Percentiles rank a stretch among this genome's conserved stretches.
These are phyloP conservation scores for Ptilonorhynchus violaceus DNA, from an alignment of 2,113 vertebrate genomes.

Conservation along the genomic window DNA sequence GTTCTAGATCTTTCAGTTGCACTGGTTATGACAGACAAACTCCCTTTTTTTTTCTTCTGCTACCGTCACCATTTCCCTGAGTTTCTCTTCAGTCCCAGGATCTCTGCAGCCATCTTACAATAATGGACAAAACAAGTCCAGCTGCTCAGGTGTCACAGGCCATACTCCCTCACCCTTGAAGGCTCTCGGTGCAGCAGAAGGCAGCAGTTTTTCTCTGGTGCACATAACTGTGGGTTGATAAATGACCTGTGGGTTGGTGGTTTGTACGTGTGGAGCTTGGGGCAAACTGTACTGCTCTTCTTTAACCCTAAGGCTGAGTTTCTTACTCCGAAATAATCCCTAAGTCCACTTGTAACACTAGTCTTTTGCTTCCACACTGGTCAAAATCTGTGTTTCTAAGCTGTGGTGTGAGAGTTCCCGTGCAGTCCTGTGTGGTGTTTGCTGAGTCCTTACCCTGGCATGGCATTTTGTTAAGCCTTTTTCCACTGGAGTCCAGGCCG, in stretches of 20 bases:
- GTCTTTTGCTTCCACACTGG: background rate
- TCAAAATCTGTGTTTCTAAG: background rate
- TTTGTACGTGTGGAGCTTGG: background rate
- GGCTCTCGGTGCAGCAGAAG: background rate
- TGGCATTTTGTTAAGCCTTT: background rate
- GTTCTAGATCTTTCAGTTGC: background rate
- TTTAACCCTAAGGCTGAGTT: background rate
- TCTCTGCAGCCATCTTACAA: background rate
- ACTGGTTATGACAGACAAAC: background rate
- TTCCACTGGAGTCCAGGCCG: background rate
- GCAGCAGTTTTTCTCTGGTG: background rate
- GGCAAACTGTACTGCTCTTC: background rate
- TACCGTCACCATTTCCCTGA: background rate
- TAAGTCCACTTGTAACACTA: background rate
- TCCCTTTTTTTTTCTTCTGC: background rate
- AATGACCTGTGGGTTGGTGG: background rate
- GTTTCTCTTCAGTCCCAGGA: background rate
- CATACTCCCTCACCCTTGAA: background rate
- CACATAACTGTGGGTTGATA: background rate
- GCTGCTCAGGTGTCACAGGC: background rate
- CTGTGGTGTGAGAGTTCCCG: background rate
- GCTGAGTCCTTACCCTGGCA: background rate
- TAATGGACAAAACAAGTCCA: background rate
- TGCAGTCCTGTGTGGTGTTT: background rate
- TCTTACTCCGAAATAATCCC: background rate